Conservation (phyloP, 2,888 invertebrate species). For the Sericinus montela region DNA sequence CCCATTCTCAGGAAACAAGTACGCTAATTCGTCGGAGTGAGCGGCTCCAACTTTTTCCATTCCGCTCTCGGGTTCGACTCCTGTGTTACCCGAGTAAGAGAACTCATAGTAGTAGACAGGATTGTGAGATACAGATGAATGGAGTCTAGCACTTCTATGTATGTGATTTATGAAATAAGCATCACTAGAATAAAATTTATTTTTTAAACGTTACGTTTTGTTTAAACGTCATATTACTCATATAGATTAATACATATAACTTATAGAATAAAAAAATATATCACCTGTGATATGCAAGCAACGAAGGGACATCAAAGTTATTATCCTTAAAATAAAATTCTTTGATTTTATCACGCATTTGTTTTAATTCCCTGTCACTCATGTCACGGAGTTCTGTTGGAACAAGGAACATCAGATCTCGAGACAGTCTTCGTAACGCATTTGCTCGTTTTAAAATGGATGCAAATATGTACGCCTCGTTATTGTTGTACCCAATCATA, state of each 20-base stretch:
- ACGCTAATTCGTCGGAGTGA: conserved; percentile 63
- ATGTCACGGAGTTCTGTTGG: conserved; percentile 54
- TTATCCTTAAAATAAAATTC: conserved; percentile 55
- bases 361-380: conserved; percentile 42
- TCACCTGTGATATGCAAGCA: conserved; percentile 59
- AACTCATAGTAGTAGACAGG: conserved; percentile 63
- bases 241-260: no score
- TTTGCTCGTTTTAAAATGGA: conserved; percentile 40
- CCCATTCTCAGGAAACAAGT: conserved; percentile 45
- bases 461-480: conserved; percentile 63
- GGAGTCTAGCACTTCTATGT: conserved; percentile 48
- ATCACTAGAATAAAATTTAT: conserved; percentile 45
- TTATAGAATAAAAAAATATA: background rate
- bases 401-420: conserved; percentile 38
- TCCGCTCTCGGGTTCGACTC: conserved; percentile 45
- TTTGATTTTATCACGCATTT: conserved; percentile 40
- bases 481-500: conserved; percentile 58
- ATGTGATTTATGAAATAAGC: conserved; percentile 60
- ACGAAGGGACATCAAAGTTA: conserved; percentile 33
- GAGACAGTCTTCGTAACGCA: conserved; percentile 32
- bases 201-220: no score
- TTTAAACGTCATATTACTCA: no score
- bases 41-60: conserved; percentile 55
- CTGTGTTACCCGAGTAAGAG: conserved; percentile 45
- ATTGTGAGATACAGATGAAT: conserved; percentile 32